phyloP scores from a whole-genome alignment of 1,140 invertebrate genomes.

The Contarinia nasturtii region DNA sequence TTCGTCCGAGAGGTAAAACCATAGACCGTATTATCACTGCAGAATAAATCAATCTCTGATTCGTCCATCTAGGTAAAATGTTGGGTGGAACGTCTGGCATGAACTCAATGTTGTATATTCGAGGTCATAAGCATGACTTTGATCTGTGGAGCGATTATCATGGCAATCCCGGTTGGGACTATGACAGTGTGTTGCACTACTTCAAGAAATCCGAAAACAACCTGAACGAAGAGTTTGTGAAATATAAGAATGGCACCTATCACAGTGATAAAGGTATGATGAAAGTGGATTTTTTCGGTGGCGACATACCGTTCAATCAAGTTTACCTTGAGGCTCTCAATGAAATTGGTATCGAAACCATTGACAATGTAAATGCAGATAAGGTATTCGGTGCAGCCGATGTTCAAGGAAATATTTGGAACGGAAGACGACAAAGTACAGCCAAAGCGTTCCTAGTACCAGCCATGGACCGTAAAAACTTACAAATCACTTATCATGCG shows the following conservation, averaged over 20 bases:
- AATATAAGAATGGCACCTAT: slow-evolving; percentile 38
- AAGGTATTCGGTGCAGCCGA: slow-evolving; percentile 28
- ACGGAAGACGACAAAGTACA: slow-evolving; percentile 65
- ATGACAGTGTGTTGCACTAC: slow-evolving; percentile 67
- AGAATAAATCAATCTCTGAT: slow-evolving; percentile 26
- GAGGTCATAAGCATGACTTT: slow-evolving; percentile 77
- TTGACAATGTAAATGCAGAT: not conserved
- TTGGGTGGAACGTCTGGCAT: slow-evolving; percentile 72
- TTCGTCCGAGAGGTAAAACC: slow-evolving; percentile 42
- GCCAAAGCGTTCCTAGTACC: slow-evolving; percentile 63
- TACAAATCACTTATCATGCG: slow-evolving; percentile 47
- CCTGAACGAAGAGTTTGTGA: slow-evolving; percentile 59
- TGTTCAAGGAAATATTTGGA: slow-evolving; percentile 50
- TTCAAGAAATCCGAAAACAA: slow-evolving; percentile 76
- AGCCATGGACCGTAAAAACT: slow-evolving; percentile 42
- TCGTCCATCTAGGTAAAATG: slow-evolving; percentile 61
- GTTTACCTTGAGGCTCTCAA: no score
- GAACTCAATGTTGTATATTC: slow-evolving; percentile 81
- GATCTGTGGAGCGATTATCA: slow-evolving; percentile 72
- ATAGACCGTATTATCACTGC: slow-evolving; percentile 54
- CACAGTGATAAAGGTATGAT: slow-evolving; percentile 36
- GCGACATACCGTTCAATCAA: slow-evolving; percentile 36
- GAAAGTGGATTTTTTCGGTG: not conserved
- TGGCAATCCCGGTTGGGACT: slow-evolving; percentile 80
- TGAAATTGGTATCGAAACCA: not conserved